Evolutionary conservation across 2,797 vertebrate genomes (phyloP).

Genomic region (Sphenodon punctatus): DNA sequence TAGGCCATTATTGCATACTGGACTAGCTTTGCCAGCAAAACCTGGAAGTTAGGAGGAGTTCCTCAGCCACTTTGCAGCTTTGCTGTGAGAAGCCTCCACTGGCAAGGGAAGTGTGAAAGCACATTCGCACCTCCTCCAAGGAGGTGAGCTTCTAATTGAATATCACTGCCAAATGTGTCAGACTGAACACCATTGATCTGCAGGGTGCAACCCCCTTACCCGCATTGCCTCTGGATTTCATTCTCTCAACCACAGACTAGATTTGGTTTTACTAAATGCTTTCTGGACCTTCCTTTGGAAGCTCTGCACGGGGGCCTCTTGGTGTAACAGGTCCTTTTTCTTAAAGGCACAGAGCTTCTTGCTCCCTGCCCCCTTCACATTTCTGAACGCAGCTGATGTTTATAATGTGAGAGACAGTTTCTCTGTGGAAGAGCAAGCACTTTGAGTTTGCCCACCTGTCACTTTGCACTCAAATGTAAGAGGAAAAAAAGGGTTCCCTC

Average conservation of each 20-base stretch:
- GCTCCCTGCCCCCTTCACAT: not conserved
- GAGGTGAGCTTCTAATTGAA: slow-evolving; percentile 62
- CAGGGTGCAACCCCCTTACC: slow-evolving; percentile 18
- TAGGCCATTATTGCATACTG: no score
- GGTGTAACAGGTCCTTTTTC: not conserved
- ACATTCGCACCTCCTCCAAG: not conserved
- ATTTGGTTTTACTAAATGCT: not conserved
- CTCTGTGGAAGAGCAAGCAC: not conserved
- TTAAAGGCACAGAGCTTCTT: not conserved
- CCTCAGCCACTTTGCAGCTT: slow-evolving; percentile 41
- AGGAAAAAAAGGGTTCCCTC: not conserved
- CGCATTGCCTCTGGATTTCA: not conserved
- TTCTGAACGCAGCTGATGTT: not conserved
- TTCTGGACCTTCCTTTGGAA: not conserved
- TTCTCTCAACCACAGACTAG: slow-evolving; percentile 8
- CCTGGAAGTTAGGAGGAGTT: not conserved
- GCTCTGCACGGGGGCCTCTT: not conserved
- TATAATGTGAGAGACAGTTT: not conserved
- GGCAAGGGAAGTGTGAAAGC: slow-evolving; percentile 30
- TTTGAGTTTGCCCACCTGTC: not conserved
- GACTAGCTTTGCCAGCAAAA: slow-evolving; percentile 24
- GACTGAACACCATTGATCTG: slow-evolving; percentile 37
- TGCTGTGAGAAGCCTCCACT: slow-evolving; percentile 32
- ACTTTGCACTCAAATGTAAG: not conserved
- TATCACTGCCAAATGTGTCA: slow-evolving; percentile 45